phyloP scores from a whole-genome alignment of 2,888 invertebrate species.

The Chydorus sphaericus region DNA sequence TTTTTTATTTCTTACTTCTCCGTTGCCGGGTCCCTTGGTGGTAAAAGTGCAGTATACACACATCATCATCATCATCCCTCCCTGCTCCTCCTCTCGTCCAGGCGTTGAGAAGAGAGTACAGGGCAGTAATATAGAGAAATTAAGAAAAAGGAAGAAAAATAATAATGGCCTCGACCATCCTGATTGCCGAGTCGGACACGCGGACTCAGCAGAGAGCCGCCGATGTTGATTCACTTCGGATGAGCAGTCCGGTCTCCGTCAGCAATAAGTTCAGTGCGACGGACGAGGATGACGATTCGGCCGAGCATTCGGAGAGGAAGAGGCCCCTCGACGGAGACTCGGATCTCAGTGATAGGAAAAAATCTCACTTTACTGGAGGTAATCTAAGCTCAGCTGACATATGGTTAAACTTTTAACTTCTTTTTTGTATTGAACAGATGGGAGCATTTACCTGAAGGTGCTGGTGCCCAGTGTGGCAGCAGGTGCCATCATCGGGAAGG shows the following conservation, averaged over 20 bases:
- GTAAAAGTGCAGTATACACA: too few relatives aligned
- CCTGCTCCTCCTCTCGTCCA: too few relatives aligned
- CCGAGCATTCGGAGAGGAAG: conserved; percentile 40
- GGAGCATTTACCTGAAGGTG: conserved; percentile 89
- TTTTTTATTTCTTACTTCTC: too few relatives aligned
- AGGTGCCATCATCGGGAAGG: conserved; percentile 98
- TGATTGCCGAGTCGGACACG: conserved; percentile 4
- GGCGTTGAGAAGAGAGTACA: too few relatives aligned
- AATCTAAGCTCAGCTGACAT: conserved; percentile 21
- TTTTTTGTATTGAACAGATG: conserved; percentile 35
- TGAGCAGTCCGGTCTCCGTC: too few relatives aligned
- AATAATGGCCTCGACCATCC: conserved; percentile 6
- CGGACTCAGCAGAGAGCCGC: conserved; percentile 4
- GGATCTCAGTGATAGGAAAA: conserved; percentile 75
- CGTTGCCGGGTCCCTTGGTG: too few relatives aligned
- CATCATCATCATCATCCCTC: too few relatives aligned
- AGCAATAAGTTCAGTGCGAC: too few relatives aligned
- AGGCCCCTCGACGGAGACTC: conserved; percentile 73
- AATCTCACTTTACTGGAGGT: conserved; percentile 84
- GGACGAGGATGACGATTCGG: conserved; percentile 1
- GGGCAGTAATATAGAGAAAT: too few relatives aligned
- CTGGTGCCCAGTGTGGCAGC: conserved; percentile 93
- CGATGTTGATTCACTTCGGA: background rate
- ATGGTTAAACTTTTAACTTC: background rate
- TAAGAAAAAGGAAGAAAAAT: too few relatives aligned